Percentiles rank a stretch among this genome's conserved stretches.
phyloP scores from a whole-genome alignment of 2,797 vertebrate genomes.

The Crenichthys baileyi region DNA sequence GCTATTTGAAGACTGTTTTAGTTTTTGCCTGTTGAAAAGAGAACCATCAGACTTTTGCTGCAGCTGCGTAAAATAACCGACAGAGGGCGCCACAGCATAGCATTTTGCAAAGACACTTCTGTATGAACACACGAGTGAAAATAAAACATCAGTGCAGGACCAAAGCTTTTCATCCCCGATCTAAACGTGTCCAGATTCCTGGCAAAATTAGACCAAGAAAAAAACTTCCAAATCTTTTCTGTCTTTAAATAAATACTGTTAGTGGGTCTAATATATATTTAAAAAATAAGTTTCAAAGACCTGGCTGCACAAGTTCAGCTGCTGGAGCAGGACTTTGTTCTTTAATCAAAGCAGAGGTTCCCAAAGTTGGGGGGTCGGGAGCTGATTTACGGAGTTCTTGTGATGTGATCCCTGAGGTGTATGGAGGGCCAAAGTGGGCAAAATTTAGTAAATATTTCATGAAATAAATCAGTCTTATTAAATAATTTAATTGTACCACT shows the following conservation, averaged over 20 bases:
- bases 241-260: neutral
- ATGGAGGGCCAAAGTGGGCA: too few species aligned
- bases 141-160: too few species aligned
- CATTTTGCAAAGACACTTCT: neutral
- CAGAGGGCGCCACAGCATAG: conserved; percentile 72
- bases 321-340: too few species aligned
- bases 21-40: neutral
- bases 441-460: too few species aligned
- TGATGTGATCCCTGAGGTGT: too few species aligned
- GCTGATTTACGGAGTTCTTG: too few species aligned
- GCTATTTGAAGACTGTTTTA: too few species aligned
- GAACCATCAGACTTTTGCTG: neutral
- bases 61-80: conserved; percentile 34
- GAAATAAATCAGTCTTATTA: too few species aligned
- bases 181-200: neutral
- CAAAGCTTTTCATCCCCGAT: too few species aligned
- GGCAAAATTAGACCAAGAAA: neutral
- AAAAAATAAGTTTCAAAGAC: neutral
- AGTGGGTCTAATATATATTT: neutral
- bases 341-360: too few species aligned
- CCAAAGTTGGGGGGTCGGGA: too few species aligned
- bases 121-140: neutral
- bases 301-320: neutral
- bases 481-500: too few species aligned
- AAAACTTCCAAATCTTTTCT: neutral